phyloP scores from a whole-genome alignment of 1,140 invertebrate genomes.

The Asbolus verrucosus region DNA sequence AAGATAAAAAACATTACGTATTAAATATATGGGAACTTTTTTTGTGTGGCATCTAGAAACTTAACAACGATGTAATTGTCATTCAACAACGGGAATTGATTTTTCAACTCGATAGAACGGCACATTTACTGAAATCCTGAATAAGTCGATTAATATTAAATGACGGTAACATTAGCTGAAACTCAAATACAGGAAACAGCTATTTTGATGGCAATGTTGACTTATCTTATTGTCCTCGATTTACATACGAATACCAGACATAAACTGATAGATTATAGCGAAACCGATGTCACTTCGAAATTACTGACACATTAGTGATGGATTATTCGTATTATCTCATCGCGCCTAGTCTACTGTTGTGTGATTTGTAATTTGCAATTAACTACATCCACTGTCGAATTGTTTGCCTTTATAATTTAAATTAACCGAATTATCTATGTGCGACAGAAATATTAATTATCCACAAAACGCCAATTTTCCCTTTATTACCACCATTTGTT shows the following conservation, averaged over 20 bases:
- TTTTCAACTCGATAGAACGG: background rate
- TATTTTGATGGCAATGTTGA: slow-evolving; percentile 37
- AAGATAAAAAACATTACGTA: no score
- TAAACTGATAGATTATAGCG: slow-evolving; percentile 38
- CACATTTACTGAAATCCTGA: slow-evolving; percentile 19
- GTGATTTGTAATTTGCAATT: slow-evolving; percentile 44
- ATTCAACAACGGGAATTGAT: background rate
- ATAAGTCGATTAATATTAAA: slow-evolving; percentile 23
- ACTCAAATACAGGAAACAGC: slow-evolving; percentile 32
- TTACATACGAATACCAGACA: slow-evolving; percentile 39
- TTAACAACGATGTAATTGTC: background rate
- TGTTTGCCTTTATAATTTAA: slow-evolving; percentile 38
- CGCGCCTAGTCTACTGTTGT: slow-evolving; percentile 18
- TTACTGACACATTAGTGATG: slow-evolving; percentile 43
- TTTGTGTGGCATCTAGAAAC: no score
- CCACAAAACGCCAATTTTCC: slow-evolving; percentile 31
- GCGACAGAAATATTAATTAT: slow-evolving; percentile 39
- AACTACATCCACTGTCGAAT: slow-evolving; percentile 39
- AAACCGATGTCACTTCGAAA: slow-evolving; percentile 46
- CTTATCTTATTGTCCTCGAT: slow-evolving; percentile 44
- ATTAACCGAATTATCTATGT: slow-evolving; percentile 37
- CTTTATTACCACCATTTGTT: slow-evolving; percentile 33
- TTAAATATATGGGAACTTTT: no score
- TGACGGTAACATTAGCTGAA: background rate
- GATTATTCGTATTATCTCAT: slow-evolving; percentile 45